Percentiles rank a stretch among this genome's conserved stretches.
These are phyloP conservation scores for Glossophaga mutica DNA, from an alignment of 2,797 vertebrate species.

Conservation along the genomic window DNA sequence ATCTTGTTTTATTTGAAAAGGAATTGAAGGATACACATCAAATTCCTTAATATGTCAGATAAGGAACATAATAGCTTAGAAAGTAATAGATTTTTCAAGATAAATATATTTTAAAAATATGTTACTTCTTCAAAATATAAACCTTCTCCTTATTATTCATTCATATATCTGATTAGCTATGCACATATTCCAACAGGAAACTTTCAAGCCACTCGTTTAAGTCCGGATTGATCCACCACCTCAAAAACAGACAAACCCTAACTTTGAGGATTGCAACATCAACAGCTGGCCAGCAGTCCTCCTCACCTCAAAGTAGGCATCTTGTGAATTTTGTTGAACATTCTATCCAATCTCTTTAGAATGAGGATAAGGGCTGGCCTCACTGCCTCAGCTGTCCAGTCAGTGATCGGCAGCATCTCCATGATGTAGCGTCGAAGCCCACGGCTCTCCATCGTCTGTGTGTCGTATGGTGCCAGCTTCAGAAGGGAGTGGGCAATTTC, in stretches of 20 bases:
- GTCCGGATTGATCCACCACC: background rate
- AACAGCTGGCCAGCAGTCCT: slow-evolving; percentile 67
- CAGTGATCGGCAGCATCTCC: slow-evolving; percentile 99
- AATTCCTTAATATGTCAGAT: background rate
- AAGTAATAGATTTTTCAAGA: background rate
- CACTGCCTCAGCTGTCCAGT: slow-evolving; percentile 97
- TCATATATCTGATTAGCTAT: background rate
- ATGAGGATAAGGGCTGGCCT: slow-evolving; percentile 98
- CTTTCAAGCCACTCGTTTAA: background rate
- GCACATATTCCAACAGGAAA: slow-evolving; percentile 55
- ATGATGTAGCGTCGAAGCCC: slow-evolving; percentile 96
- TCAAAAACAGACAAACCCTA: slow-evolving; percentile 68
- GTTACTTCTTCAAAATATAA: background rate
- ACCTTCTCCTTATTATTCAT: background rate
- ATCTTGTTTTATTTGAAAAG: background rate
- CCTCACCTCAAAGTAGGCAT: slow-evolving; percentile 99
- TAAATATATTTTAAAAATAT: background rate
- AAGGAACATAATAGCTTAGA: background rate
- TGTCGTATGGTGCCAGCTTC: slow-evolving; percentile 98
- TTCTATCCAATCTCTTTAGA: slow-evolving; percentile 97
- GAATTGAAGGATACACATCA: background rate
- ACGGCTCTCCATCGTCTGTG: slow-evolving; percentile 97
- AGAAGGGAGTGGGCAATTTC: slow-evolving; percentile 98
- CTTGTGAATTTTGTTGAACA: slow-evolving; percentile 99
- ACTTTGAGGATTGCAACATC: slow-evolving; percentile 75